Evolutionary conservation across 2,888 invertebrate genomes (phyloP).

Genomic region (Pachydiplax longipennis): DNA sequence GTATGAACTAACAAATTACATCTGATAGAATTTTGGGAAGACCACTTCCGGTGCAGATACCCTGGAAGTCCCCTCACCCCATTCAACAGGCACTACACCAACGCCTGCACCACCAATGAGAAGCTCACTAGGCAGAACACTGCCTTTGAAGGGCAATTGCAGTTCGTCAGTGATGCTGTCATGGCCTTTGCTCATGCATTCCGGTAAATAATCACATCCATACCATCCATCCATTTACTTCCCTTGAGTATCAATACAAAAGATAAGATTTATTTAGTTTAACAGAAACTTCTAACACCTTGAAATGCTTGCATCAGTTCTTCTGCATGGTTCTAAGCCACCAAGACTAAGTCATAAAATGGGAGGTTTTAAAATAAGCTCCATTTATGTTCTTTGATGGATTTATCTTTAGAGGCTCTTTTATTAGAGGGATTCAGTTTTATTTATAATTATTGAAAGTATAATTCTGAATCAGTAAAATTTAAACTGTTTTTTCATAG

Average conservation of each 20-base stretch:
- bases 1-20: too few relatives aligned
- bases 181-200: conserved; percentile 93
- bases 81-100: conserved; percentile 77
- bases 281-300: neutral
- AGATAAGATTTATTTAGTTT: neutral
- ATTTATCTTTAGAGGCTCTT: too few relatives aligned
- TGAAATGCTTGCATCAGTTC: too few relatives aligned
- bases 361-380: too few relatives aligned
- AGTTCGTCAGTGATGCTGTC: conserved; percentile 96
- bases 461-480: too few relatives aligned
- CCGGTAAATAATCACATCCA: conserved; percentile 63
- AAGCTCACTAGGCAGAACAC: conserved; percentile 77
- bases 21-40: conserved; percentile 89
- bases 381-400: too few relatives aligned
- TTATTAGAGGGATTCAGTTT: too few relatives aligned
- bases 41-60: conserved; percentile 89
- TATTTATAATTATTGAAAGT: too few relatives aligned
- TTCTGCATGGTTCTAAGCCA: too few relatives aligned
- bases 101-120: conserved; percentile 79
- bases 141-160: conserved; percentile 90
- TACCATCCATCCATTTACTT: neutral
- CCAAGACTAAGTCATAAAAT: too few relatives aligned
- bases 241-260: neutral
- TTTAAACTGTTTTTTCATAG: too few relatives aligned
- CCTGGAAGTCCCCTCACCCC: conserved; percentile 82